These are phyloP conservation scores for Lasioglossum lativentre DNA, from an alignment of 2,888 invertebrate genomes.

Conservation along the genomic window DNA sequence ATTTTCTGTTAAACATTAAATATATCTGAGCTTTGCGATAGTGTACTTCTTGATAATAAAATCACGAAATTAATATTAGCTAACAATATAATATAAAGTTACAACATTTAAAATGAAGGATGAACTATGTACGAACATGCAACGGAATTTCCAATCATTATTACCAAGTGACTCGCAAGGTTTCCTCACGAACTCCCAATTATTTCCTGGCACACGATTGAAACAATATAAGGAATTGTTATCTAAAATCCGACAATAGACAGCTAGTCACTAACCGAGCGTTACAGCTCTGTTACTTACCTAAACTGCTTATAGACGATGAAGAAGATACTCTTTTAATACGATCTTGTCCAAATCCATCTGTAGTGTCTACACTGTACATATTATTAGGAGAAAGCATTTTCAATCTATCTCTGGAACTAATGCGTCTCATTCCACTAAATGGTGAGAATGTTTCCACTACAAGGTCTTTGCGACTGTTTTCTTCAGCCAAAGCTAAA, in stretches of 20 bases:
- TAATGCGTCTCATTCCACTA: conserved; percentile 83
- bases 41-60: conserved; percentile 43
- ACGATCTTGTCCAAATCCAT: conserved; percentile 84
- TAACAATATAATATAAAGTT: conserved; percentile 42
- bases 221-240: conserved; percentile 72
- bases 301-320: conserved; percentile 89
- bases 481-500: conserved; percentile 88
- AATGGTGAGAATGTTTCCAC: conserved; percentile 82
- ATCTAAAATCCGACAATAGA: conserved; percentile 40
- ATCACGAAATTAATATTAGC: conserved; percentile 37
- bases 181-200: conserved; percentile 85
- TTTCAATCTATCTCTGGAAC: conserved; percentile 84
- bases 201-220: conserved; percentile 81
- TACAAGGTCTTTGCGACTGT: conserved; percentile 83
- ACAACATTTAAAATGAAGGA: conserved; percentile 53
- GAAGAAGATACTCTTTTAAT: conserved; percentile 90
- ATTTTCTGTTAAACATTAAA: conserved; percentile 16
- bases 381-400: conserved; percentile 82
- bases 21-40: conserved; percentile 37
- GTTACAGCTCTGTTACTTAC: conserved; percentile 73
- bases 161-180: conserved; percentile 84
- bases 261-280: conserved; percentile 23
- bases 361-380: conserved; percentile 78
- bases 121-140: conserved; percentile 67
- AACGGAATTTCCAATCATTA: conserved; percentile 72